Evolutionary conservation across 2,797 vertebrate genomes (phyloP).

Genomic region (Epinephelus coioides): DNA sequence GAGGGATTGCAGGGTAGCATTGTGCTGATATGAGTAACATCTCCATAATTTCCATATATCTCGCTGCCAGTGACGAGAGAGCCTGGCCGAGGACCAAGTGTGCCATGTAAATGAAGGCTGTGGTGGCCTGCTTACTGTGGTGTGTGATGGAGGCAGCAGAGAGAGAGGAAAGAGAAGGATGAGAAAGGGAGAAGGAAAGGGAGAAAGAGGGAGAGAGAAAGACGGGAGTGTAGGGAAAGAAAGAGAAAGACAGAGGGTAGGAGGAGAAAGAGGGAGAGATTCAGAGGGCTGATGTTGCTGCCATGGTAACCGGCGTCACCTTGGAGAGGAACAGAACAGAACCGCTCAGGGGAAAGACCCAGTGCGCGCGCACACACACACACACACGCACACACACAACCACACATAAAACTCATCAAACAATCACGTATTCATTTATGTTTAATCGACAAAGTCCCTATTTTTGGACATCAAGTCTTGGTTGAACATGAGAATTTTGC

Average conservation of each 20-base stretch:
- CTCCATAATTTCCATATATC: conserved; percentile 61
- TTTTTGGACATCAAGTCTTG: conserved; percentile 51
- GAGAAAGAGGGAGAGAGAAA: conserved; percentile 29
- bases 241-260: conserved; percentile 49
- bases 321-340: conserved; percentile 78
- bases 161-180: conserved; percentile 9
- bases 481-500: conserved; percentile 29
- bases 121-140: conserved; percentile 71
- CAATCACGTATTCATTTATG: conserved; percentile 68
- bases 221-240: conserved; percentile 22
- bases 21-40: conserved; percentile 44
- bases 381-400: conserved; percentile 27
- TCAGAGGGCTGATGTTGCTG: conserved; percentile 80
- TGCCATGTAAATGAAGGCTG: conserved; percentile 73
- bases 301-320: conserved; percentile 83
- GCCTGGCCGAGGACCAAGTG: conserved; percentile 71
- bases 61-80: conserved; percentile 60
- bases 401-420: conserved; percentile 62
- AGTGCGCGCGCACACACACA: neutral
- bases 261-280: conserved; percentile 61
- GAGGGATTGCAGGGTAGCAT: conserved; percentile 3
- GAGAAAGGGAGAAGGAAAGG: neutral
- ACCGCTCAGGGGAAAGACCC: conserved; percentile 81
- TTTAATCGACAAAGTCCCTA: conserved; percentile 64
- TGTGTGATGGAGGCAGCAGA: conserved; percentile 50